phyloP scores from a whole-genome alignment of 2,888 invertebrate genomes.

The Plusia festucae region DNA sequence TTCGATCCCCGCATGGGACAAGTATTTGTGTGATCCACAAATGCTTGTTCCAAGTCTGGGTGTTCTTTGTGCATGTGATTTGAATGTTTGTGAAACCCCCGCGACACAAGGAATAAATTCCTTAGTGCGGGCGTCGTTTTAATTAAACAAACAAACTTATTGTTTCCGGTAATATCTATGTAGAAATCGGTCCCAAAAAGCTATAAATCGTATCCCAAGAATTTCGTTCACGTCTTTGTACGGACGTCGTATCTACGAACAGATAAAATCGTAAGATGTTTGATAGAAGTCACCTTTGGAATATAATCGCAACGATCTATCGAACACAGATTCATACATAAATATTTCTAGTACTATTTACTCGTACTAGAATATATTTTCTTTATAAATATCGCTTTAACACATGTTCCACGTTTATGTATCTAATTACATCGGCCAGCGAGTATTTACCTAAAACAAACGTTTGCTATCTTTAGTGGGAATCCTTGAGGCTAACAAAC shows the following conservation, averaged over 20 bases:
- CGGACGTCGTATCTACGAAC: background rate
- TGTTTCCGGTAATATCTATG: too few species aligned
- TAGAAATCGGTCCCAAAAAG: background rate
- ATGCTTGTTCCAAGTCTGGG: too few species aligned
- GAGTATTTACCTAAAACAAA: constrained; percentile 5
- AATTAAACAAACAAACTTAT: too few species aligned
- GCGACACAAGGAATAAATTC: too few species aligned
- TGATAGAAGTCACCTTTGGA: constrained; percentile 2
- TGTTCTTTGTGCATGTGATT: too few species aligned
- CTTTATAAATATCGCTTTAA: constrained; percentile 11
- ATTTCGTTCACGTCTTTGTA: constrained; percentile 2
- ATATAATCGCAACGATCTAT: background rate
- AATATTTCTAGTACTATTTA: constrained; percentile 7
- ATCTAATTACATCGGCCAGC: constrained; percentile 6
- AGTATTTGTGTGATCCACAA: too few species aligned
- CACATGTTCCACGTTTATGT: constrained; percentile 9
- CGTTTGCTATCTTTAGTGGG: constrained; percentile 3
- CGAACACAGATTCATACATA: background rate
- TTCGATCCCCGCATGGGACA: too few species aligned
- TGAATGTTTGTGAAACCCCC: too few species aligned
- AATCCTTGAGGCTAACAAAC: background rate
- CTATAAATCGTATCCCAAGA: constrained; percentile 3
- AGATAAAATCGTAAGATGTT: background rate
- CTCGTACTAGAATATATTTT: background rate
- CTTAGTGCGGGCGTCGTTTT: too few species aligned